Conservation (phyloP, 2,888 invertebrate genomes). For the Acronicta psi region DNA sequence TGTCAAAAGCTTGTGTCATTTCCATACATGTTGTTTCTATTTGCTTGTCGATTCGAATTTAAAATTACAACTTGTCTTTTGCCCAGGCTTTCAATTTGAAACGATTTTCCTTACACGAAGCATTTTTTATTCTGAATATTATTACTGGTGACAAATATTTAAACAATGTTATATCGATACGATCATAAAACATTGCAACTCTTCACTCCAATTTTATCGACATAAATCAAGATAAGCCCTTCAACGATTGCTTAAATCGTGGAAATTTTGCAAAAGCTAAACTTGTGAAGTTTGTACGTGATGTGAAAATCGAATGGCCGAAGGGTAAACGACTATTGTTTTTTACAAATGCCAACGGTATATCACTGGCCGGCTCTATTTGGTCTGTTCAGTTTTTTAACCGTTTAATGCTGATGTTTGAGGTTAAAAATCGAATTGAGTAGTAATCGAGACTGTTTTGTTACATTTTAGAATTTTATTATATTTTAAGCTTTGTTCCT, state of each 20-base stretch:
- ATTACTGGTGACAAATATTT: background rate
- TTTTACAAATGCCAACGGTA: constrained; percentile 54
- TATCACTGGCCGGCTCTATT: constrained; percentile 53
- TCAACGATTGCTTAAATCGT: constrained; percentile 60
- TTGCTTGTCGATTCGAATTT: no score
- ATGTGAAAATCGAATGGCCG: constrained; percentile 59
- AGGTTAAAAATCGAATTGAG: constrained; percentile 19
- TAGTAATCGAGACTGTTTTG: constrained; percentile 17
- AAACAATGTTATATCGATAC: background rate
- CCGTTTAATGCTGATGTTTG: constrained; percentile 28
- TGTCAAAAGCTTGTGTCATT: no score
- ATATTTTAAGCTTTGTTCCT: no score
- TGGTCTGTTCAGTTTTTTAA: constrained; percentile 31
- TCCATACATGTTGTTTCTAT: no score
- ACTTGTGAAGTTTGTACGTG: constrained; percentile 69
- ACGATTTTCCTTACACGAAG: no score
- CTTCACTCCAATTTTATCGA: constrained; percentile 40
- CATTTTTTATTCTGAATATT: no score
- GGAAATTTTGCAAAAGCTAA: constrained; percentile 67
- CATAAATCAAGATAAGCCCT: constrained; percentile 63
- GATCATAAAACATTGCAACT: constrained; percentile 16
- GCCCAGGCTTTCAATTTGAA: no score
- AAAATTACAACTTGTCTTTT: no score
- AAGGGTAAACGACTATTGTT: constrained; percentile 67
- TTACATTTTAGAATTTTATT: background rate